phyloP scores from a whole-genome alignment of 2,113 vertebrate genomes.

The Scatophagus argus region DNA sequence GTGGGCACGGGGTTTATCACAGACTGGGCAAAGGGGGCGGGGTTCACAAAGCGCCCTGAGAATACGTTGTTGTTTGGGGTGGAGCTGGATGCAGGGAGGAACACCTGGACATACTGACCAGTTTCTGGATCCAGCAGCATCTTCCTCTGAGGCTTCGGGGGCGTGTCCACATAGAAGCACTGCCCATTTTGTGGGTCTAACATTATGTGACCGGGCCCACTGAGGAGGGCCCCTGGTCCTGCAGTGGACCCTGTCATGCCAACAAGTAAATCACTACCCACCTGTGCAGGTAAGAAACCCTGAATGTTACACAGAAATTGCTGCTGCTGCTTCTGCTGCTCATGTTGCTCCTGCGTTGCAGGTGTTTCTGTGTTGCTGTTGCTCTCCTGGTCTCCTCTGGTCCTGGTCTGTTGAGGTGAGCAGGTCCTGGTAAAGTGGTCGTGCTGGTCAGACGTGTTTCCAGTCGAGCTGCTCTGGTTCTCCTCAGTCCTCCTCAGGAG shows the following conservation, averaged over 20 bases:
- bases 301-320: constrained; percentile 18
- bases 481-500: constrained; percentile 49
- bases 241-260: constrained; percentile 10
- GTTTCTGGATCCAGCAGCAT: constrained; percentile 91
- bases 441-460: neutral
- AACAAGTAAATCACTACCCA: constrained; percentile 15
- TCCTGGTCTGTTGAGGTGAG: neutral
- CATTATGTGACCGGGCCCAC: constrained; percentile 74
- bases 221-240: neutral
- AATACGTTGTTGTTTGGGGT: constrained; percentile 51
- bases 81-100: constrained; percentile 80
- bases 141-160: constrained; percentile 84
- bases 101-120: constrained; percentile 89
- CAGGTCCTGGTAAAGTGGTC: neutral
- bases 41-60: constrained; percentile 70
- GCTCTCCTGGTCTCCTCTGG: constrained; percentile 3
- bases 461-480: neutral
- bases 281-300: constrained; percentile 44
- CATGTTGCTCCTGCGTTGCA: constrained; percentile 2
- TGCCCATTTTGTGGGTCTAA: constrained; percentile 86
- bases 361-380: constrained; percentile 4
- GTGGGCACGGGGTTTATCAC: constrained; percentile 5
- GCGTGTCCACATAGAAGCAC: constrained; percentile 85
- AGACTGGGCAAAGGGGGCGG: neutral
- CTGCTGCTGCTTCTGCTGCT: neutral